phyloP scores from a whole-genome alignment of 2,888 invertebrate species.

The Conops quadrifasciatus region DNA sequence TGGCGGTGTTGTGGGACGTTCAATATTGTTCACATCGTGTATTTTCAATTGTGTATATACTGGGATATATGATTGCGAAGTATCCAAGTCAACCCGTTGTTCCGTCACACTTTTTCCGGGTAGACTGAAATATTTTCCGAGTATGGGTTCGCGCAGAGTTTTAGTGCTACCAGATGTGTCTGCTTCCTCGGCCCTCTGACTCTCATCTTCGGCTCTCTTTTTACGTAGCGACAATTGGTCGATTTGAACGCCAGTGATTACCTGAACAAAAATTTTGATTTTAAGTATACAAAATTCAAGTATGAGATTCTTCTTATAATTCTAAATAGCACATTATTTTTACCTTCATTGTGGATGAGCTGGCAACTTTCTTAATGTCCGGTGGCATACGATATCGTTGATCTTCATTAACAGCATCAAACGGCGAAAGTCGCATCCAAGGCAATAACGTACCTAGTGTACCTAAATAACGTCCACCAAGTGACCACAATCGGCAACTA shows the following conservation, averaged over 20 bases:
- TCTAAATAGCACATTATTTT: no score
- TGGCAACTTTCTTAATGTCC: constrained; percentile 77
- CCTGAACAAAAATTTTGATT: constrained; percentile 32
- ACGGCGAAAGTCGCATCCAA: constrained; percentile 70
- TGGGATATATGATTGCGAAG: constrained; percentile 73
- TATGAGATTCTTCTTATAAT: no score
- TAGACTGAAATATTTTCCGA: constrained; percentile 70
- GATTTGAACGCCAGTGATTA: constrained; percentile 44
- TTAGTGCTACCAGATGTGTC: constrained; percentile 67
- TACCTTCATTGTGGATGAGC: constrained; percentile 80
- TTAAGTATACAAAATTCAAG: no score
- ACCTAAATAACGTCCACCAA: constrained; percentile 76
- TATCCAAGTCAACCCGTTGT: constrained; percentile 69
- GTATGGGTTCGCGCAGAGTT: constrained; percentile 68
- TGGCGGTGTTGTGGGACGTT: constrained; percentile 69
- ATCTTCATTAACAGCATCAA: constrained; percentile 63
- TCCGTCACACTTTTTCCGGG: constrained; percentile 64
- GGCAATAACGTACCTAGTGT: constrained; percentile 77
- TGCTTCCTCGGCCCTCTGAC: constrained; percentile 36
- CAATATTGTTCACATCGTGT: constrained; percentile 69
- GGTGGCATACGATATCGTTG: constrained; percentile 70
- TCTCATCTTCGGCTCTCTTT: constrained; percentile 30
- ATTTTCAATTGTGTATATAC: constrained; percentile 75
- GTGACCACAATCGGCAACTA: constrained; percentile 78
- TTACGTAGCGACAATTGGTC: constrained; percentile 35